Base-by-base conservation (phyloP, 2,888 invertebrate species). In the Caenorhabditis panamensis region DNA sequence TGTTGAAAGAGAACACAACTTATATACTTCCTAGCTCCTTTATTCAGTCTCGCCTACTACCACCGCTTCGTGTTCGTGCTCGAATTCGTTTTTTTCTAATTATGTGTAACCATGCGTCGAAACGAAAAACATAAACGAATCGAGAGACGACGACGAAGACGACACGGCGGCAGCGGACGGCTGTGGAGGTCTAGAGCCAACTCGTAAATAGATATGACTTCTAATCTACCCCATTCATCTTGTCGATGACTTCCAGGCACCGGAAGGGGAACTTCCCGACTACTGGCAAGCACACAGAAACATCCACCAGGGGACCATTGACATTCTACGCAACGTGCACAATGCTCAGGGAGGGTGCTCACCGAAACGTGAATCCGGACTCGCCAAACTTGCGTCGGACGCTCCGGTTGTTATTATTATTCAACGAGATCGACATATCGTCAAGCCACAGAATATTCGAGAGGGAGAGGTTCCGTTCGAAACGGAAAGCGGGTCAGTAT, bases 351-450 rank as follows among this genome's bases (percentile, higher is more conserved):
- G 26, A 49, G 22, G 37, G 24, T 51, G 37, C 66, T 62, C 51
- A 79, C 79, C 79, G 72, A 51, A 77, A 79, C 51, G 73, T 84
- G 66, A 81, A 82, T 41, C 80, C 84, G 69, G 80, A 62, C 44
- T 77, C 80, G 41, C 82, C 82, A 67, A 79, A 80, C 37, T 84
- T 84, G 47, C 82, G 78, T n/a, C 78, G 79, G 36, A 79, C 62
- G 47, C 72, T 79, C 47, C 73, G 79, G 31, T 79, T 68, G 67
- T 79, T 73, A 36, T 79, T 79, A 59, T 79, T 79, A 68, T 63
- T 79, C 26, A 79, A 41, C 18, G 79, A 62, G 16, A 79, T 79
- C 13, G 79, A 73, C 79, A 79, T 79, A 31, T 26, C 62, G 22
- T 44, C 16, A 11, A 53, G 26, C n/a, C 41, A 64, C 49, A 59